phyloP scores from a whole-genome alignment of 2,797 vertebrate genomes.

The Xiphorhynchus erythropygius region DNA sequence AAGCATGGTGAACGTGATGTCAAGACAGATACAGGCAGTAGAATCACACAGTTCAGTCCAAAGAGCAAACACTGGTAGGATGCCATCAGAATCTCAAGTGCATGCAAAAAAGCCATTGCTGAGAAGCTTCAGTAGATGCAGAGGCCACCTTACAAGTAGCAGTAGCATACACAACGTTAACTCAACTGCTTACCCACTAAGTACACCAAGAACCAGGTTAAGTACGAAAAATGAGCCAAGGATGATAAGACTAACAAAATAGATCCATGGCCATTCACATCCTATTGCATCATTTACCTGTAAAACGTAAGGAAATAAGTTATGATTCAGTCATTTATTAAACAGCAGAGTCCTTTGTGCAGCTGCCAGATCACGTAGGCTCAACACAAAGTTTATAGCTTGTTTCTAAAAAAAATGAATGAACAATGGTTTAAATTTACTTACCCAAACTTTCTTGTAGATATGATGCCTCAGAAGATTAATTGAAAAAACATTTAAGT shows the following conservation, averaged over 20 bases:
- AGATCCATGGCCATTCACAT: slow-evolving; percentile 94
- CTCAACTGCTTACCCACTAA: slow-evolving; percentile 96
- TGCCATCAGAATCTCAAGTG: slow-evolving; percentile 67
- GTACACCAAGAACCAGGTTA: slow-evolving; percentile 99
- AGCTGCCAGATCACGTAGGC: slow-evolving; percentile 75
- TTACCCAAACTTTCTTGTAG: background rate
- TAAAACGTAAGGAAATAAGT: slow-evolving; percentile 82
- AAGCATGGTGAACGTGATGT: slow-evolving; percentile 71
- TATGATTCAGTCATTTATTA: slow-evolving; percentile 75
- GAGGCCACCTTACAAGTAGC: slow-evolving; percentile 71
- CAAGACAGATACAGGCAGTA: slow-evolving; percentile 74
- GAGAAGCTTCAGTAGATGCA: slow-evolving; percentile 66
- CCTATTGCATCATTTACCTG: slow-evolving; percentile 98
- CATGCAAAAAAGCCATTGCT: slow-evolving; percentile 78
- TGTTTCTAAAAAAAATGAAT: background rate
- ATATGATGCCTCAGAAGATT: background rate
- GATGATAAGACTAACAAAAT: slow-evolving; percentile 99
- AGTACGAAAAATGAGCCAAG: slow-evolving; percentile 99
- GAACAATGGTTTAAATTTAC: background rate
- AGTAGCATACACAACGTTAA: slow-evolving; percentile 70
- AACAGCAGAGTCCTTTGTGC: slow-evolving; percentile 78
- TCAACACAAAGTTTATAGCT: background rate
- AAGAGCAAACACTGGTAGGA: slow-evolving; percentile 70
- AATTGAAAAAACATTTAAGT: background rate
- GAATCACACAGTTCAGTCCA: slow-evolving; percentile 68